Percentiles rank a stretch among this genome's conserved stretches.
Conservation (phyloP, 2,113 vertebrate genomes). For the Neotragus pygmaeus region DNA sequence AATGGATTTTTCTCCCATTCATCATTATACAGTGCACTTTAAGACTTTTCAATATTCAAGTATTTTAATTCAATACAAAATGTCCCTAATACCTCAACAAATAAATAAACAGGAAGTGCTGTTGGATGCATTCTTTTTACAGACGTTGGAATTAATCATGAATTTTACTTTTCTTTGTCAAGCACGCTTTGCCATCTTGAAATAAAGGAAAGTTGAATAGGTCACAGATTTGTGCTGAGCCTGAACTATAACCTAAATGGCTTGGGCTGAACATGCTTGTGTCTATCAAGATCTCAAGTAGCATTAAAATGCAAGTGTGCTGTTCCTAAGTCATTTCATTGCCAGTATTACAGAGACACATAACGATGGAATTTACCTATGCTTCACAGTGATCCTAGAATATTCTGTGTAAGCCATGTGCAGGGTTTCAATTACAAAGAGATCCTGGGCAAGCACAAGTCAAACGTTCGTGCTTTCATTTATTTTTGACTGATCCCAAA, state of each 20-base stretch:
- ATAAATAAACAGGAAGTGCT: neutral
- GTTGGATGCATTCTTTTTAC: neutral
- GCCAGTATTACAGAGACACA: neutral
- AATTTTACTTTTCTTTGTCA: neutral
- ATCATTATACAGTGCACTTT: neutral
- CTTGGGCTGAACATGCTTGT: neutral
- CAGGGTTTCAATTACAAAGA: neutral
- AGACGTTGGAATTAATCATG: neutral
- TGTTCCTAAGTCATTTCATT: neutral
- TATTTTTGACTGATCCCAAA: slow-evolving; percentile 46
- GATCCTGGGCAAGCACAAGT: neutral
- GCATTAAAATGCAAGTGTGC: neutral
- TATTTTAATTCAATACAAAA: neutral
- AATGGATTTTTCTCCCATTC: neutral
- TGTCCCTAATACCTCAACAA: neutral
- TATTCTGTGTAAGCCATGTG: neutral
- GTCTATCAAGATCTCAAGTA: neutral
- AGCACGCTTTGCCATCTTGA: neutral
- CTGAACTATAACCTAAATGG: neutral
- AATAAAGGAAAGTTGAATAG: slow-evolving; percentile 5
- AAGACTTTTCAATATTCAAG: neutral
- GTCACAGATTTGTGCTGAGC: neutral
- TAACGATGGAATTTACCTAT: neutral
- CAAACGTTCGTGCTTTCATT: neutral
- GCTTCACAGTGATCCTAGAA: slow-evolving; percentile 5